Conservation (phyloP, 2,888 invertebrate genomes). For the Teinopalpus imperialis region DNA sequence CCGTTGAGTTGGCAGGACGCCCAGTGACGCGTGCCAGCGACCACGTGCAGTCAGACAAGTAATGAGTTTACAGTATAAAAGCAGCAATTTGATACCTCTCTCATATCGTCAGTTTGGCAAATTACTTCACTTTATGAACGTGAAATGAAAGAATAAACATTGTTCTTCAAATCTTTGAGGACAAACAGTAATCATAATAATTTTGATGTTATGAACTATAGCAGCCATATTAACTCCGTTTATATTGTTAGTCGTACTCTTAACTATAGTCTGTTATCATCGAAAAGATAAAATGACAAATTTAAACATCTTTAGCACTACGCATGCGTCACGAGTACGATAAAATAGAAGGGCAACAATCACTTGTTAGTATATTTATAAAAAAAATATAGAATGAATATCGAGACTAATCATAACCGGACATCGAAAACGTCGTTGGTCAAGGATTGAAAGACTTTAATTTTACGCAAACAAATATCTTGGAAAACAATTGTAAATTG, state of each 20-base stretch:
- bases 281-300: constrained; percentile 18
- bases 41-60: constrained; percentile 51
- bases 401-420: too few relatives aligned
- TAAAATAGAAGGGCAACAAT: constrained; percentile 2
- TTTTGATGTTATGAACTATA: too few relatives aligned
- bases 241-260: too few relatives aligned
- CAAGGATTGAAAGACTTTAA: too few relatives aligned
- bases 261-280: too few relatives aligned
- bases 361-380: too few relatives aligned
- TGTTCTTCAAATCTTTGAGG: not conserved
- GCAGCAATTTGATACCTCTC: constrained; percentile 39
- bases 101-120: constrained; percentile 20
- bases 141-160: constrained; percentile 4
- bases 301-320: constrained; percentile 11
- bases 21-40: constrained; percentile 48
- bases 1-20: constrained; percentile 56
- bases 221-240: too few relatives aligned
- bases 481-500: too few relatives aligned
- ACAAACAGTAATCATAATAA: too few relatives aligned
- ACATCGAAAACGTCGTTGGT: too few relatives aligned
- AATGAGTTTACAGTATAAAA: constrained; percentile 48
- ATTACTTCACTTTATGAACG: constrained; percentile 18
- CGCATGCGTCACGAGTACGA: constrained; percentile 12
- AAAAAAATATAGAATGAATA: too few relatives aligned
- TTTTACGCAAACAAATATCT: too few relatives aligned